Conservation (phyloP, 2,888 invertebrate genomes). For the Synergus japonicus region DNA sequence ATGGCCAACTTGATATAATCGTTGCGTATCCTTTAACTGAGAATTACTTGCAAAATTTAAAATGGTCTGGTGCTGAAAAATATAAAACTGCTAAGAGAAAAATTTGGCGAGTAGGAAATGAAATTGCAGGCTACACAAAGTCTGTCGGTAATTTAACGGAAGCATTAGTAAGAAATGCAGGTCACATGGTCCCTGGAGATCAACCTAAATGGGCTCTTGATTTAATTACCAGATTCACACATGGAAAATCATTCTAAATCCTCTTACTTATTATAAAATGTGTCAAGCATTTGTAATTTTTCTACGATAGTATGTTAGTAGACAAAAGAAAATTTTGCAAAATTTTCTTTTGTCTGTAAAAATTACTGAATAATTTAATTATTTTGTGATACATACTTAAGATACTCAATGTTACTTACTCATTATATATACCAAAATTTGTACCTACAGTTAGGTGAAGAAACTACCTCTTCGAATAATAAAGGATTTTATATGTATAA, state of each 20-base stretch:
- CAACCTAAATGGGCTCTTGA: slow-evolving; percentile 78
- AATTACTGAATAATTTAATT: no score
- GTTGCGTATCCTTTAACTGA: slow-evolving; percentile 92
- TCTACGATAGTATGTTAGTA: no score
- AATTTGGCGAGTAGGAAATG: slow-evolving; percentile 75
- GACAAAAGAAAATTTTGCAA: no score
- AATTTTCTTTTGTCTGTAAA: no score
- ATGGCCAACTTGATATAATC: slow-evolving; percentile 94
- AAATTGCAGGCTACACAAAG: slow-evolving; percentile 77
- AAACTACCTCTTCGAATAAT: no score
- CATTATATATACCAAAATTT: no score
- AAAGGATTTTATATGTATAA: no score
- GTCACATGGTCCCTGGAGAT: slow-evolving; percentile 79
- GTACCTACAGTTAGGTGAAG: no score
- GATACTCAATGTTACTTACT: no score
- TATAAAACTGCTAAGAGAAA: slow-evolving; percentile 75
- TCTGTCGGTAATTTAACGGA: slow-evolving; percentile 74
- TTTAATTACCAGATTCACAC: slow-evolving; percentile 75
- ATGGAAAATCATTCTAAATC: slow-evolving; percentile 67
- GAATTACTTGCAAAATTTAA: slow-evolving; percentile 83
- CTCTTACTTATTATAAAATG: slow-evolving; percentile 23
- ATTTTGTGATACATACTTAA: no score
- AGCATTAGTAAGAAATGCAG: slow-evolving; percentile 77
- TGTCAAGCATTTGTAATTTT: neutral
- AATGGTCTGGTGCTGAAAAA: slow-evolving; percentile 76